Conservation (phyloP, 2,113 vertebrate genomes). For the Indicator indicator region DNA sequence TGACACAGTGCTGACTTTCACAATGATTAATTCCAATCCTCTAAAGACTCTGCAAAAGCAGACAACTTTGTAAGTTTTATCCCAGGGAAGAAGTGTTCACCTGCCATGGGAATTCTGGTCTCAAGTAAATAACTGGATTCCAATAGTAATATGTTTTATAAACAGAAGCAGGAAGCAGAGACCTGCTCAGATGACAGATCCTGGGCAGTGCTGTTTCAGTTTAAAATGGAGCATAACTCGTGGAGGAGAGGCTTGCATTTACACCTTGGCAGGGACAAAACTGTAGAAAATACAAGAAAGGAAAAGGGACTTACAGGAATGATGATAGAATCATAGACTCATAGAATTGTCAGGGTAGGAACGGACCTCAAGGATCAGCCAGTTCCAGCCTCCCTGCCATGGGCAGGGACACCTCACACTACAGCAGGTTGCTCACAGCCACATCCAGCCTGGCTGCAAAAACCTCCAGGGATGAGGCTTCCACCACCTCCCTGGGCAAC, state of each 20-base stretch:
- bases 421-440: too few species aligned
- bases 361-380: too few species aligned
- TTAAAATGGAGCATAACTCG: not conserved
- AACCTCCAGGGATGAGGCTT: too few species aligned
- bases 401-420: too few species aligned
- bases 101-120: slow-evolving; percentile 5
- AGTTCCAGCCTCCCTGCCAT: too few species aligned
- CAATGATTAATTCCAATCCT: slow-evolving; percentile 19
- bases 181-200: not conserved
- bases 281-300: not conserved
- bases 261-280: not conserved
- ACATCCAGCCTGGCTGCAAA: too few species aligned
- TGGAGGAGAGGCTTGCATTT: not conserved
- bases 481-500: too few species aligned
- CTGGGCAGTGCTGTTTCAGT: not conserved
- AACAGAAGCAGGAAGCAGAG: not conserved
- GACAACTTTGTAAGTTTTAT: slow-evolving; percentile 3
- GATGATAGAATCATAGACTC: not conserved
- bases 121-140: not conserved
- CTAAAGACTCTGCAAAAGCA: slow-evolving; percentile 20
- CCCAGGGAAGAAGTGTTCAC: not conserved
- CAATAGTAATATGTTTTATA: not conserved
- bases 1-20: slow-evolving; percentile 50
- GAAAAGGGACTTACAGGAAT: not conserved
- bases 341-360: too few species aligned